These are phyloP conservation scores for Microctonus aethiopoides DNA, from an alignment of 2,888 invertebrate species.

Conservation along the genomic window DNA sequence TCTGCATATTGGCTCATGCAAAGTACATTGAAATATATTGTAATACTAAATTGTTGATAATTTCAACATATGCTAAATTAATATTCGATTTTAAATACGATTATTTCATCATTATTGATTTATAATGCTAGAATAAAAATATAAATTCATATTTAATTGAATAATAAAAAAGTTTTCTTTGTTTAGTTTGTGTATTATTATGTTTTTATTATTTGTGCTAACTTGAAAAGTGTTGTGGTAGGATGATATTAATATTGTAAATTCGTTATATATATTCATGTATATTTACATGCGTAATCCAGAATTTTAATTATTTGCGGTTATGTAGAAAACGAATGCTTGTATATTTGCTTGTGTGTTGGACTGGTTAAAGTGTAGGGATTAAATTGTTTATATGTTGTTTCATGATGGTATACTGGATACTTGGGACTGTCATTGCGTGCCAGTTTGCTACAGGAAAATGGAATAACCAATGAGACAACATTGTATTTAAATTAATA, in stretches of 20 bases:
- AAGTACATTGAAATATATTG: not conserved
- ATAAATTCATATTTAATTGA: not conserved
- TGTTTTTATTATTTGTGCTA: not conserved
- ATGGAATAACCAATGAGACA: not conserved
- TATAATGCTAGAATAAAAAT: not conserved
- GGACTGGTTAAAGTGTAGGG: not conserved
- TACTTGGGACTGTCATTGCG: not conserved
- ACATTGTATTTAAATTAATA: not conserved
- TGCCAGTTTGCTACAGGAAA: not conserved
- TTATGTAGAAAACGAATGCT: not conserved
- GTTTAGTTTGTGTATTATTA: not conserved
- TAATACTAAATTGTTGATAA: constrained; percentile 9
- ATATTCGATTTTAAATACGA: not conserved
- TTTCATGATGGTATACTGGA: not conserved
- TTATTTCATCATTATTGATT: not conserved
- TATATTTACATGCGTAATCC: not conserved
- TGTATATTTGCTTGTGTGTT: not conserved
- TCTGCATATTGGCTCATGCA: not conserved
- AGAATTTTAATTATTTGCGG: not conserved
- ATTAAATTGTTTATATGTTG: not conserved
- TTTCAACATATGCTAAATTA: not conserved
- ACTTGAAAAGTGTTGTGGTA: constrained; percentile 8
- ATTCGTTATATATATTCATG: constrained; percentile 11
- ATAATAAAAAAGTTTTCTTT: not conserved
- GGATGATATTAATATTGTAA: constrained; percentile 1